Evolutionary conservation across 2,888 invertebrate genomes (phyloP), one percentile per base, ranked within the genome.

Genomic region (Leucoptera coffeella): DNA sequence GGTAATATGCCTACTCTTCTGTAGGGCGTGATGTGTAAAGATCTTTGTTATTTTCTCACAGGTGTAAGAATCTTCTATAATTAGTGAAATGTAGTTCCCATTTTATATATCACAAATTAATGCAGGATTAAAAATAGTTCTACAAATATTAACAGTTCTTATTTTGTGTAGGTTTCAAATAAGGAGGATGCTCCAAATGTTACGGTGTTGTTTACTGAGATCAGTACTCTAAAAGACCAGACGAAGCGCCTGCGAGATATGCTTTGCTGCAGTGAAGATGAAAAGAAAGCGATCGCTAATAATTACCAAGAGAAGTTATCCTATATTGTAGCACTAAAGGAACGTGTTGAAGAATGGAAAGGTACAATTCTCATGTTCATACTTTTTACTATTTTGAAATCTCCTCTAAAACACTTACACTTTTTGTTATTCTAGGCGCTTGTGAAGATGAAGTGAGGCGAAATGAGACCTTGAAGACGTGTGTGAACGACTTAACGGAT

Each of bases 261-360:
- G 3, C 31, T 64, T 20, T 40, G 42, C 31, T 49, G 46, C 30
- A 57, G 41, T 28, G 56, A 64, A 35, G 57, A 62, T 31, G 67
- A 62, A 42, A 62, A 61, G 32, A 43, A 49, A 32, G 42, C 46
- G 10, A 29, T 61, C 14, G 49, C 57, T 35, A 41, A 50, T 10
- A 45, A 55, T 30, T 56, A 50, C 30, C 40, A 57, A 42, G 44
- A 48, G 26, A 54, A 59, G 25, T 39, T 59, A n/a, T 38, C 46
- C 34, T 26, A 48, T 10, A 57, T 62, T 11, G 55, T 53, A 38
- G 41, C 50, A n/a, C 42, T 64, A 2, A 52, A 40, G 35, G 38
- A 49, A 34, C 49, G 61, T 40, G 45, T 64, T 19, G 61, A 60
- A 33, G 47, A 56, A 28, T 59, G 55, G 53, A 64, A 56, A 47